Evolutionary conservation across 2,797 vertebrate genomes (phyloP).

Genomic region (Notoglanidium macrostoma): DNA sequence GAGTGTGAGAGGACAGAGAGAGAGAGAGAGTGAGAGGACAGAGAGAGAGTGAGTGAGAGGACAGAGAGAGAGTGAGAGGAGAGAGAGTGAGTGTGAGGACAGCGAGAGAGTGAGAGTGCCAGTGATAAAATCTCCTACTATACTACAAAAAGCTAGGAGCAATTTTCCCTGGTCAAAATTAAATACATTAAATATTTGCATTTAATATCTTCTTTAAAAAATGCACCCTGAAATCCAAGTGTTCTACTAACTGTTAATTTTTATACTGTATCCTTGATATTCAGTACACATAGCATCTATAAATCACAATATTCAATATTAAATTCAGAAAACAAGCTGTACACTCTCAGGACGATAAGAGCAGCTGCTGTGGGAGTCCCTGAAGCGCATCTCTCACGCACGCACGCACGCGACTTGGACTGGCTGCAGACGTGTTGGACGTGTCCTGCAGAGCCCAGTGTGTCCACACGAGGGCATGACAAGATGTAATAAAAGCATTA

Average conservation of each 20-base stretch:
- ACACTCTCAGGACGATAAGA: not conserved
- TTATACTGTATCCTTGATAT: not conserved
- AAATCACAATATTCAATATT: not conserved
- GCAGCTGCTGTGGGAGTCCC: not conserved
- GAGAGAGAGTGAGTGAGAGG: no score
- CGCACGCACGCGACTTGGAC: not conserved
- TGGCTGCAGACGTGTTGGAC: not conserved
- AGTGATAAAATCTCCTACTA: not conserved
- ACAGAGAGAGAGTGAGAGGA: no score
- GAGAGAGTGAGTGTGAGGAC: no score
- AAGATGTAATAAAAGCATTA: not conserved
- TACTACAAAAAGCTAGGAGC: not conserved
- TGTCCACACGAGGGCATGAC: slow-evolving; percentile 39
- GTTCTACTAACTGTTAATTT: not conserved
- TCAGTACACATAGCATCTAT: not conserved
- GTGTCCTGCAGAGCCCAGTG: not conserved
- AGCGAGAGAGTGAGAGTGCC: no score
- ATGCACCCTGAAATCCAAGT: not conserved
- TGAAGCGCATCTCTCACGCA: not conserved
- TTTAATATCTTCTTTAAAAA: not conserved
- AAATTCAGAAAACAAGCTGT: not conserved
- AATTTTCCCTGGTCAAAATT: not conserved
- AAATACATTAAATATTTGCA: not conserved
- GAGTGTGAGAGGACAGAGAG: no score
- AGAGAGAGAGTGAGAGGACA: no score